Conservation (phyloP, 2,888 invertebrate species). For the Phaedon cochleariae region DNA sequence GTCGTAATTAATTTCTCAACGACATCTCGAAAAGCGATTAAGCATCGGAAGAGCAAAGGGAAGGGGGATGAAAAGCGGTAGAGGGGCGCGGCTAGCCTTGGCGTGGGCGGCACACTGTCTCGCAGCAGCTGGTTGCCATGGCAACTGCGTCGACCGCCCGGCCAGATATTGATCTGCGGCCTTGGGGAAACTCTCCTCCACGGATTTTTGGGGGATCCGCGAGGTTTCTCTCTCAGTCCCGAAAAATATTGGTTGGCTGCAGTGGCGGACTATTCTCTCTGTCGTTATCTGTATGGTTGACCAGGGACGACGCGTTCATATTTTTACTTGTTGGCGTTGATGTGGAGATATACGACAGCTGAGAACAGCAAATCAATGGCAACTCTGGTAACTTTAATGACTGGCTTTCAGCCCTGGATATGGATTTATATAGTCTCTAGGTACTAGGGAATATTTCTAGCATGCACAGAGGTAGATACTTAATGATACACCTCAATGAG, state of each 20-base stretch:
- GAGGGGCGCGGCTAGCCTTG: conserved; percentile 55
- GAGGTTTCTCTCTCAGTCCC: conserved; percentile 35
- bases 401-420: too few relatives aligned
- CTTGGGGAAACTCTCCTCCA: conserved; percentile 49
- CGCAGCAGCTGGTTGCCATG: conserved; percentile 69
- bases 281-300: too few relatives aligned
- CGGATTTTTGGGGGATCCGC: conserved; percentile 43
- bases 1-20: conserved; percentile 60
- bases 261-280: neutral
- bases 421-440: too few relatives aligned
- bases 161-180: conserved; percentile 61
- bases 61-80: conserved; percentile 17
- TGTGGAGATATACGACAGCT: too few relatives aligned
- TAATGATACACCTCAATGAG: too few relatives aligned
- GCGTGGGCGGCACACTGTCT: conserved; percentile 72
- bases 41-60: conserved; percentile 31
- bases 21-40: conserved; percentile 60
- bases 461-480: too few relatives aligned
- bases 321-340: too few relatives aligned
- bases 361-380: too few relatives aligned
- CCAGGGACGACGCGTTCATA: too few relatives aligned
- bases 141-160: conserved; percentile 49
- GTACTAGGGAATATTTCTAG: too few relatives aligned
- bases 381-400: too few relatives aligned
- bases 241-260: conserved; percentile 27